Evolutionary conservation across 30 jellyfish, hydroid and myxozoan genomes (phyloP), one percentile per base, ranked within the genome.

Genomic region (Aurelia aurita): DNA sequence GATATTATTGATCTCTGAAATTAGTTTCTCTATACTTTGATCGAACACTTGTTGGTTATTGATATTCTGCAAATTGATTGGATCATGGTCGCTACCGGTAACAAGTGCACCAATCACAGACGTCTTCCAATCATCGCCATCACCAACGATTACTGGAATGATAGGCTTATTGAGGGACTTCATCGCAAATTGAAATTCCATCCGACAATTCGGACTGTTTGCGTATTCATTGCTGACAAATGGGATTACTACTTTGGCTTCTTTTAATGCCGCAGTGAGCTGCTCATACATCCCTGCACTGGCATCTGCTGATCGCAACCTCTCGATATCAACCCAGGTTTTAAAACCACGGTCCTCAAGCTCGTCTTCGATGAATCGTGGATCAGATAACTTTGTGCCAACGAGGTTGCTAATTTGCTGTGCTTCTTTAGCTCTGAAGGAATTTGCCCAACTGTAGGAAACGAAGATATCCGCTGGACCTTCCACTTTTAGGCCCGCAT

Each of bases 181-280:
- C 87, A 90, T 58, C 10, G 97, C 94, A 51, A 90, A 90, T 28
- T 90, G 97, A 64, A 90, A 72, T 75, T 90, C 97, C 97, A 90
- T 82, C n/a, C 94, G 90, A 72, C 97, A 90, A 60, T 90, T 90
- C 1, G 87, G 83, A 45, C 97, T 90, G 28, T 65, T 82, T 7
- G 97, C 94, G 29, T 90, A 90, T 39, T 90, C 97, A 7, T 39
- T 79, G 84, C 97, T 82, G 43, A 89, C 85, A n/a, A 59, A 89
- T 3, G 97, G 91, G n/a, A 90, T 73, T 22, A 90, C 82, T 1
- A 76, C 91, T 76, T 90, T 90, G 19, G 94, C 87, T 15, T 75
- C 87, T 63, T 83, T 90, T 64, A 90, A 58, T 25, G 95, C 94
- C 27, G 46, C 59, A 0, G 97, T 57, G 45, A 90, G 70, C 43